Evolutionary conservation across 64 coral and sea anemone genomes (phyloP).

Genomic region (Cladopsammia gracilis): DNA sequence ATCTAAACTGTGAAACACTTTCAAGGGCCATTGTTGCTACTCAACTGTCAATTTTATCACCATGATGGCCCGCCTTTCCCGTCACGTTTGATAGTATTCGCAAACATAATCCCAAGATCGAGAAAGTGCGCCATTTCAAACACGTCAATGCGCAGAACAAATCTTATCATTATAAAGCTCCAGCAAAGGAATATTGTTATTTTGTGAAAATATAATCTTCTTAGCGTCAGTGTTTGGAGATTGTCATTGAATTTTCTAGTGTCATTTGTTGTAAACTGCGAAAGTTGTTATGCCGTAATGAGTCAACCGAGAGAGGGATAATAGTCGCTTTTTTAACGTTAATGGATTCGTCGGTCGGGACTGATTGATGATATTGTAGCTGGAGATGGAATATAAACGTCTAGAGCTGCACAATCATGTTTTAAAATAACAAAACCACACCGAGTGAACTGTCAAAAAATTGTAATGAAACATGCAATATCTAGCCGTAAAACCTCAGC

Average conservation of each 20-base stretch:
- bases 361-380: too few species aligned
- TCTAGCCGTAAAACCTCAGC: too few species aligned
- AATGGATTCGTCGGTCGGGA: background rate
- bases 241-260: slow-evolving; percentile 18
- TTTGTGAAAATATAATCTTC: slow-evolving; percentile 26
- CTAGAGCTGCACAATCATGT: background rate
- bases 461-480: too few species aligned
- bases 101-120: slow-evolving; percentile 27
- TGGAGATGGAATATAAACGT: background rate
- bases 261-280: background rate
- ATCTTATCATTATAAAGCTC: background rate
- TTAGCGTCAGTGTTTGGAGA: slow-evolving; percentile 2
- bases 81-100: background rate
- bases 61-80: background rate
- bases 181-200: background rate
- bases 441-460: too few species aligned
- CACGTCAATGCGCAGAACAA: background rate
- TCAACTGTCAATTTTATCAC: slow-evolving; percentile 45
- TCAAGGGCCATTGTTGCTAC: slow-evolving; percentile 41
- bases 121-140: background rate
- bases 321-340: background rate
- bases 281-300: slow-evolving; percentile 6
- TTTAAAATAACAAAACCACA: too few species aligned
- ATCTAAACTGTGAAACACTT: slow-evolving; percentile 4
- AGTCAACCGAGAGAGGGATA: background rate